Percentiles rank a stretch among this genome's conserved stretches.
Evolutionary conservation across 1,140 invertebrate genomes (phyloP).

Genomic region (Antheraea pernyi): DNA sequence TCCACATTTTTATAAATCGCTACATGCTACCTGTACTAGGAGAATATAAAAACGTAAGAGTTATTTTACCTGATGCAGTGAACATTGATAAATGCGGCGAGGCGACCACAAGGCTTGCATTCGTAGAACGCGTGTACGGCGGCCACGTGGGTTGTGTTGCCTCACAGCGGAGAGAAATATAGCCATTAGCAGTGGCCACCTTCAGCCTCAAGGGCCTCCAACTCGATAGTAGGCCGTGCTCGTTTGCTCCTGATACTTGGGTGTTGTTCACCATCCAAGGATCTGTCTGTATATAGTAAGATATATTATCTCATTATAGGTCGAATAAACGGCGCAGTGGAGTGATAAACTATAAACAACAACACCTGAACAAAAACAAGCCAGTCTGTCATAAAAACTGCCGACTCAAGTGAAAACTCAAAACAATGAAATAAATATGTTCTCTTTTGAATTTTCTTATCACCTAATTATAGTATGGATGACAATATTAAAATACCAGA

Average conservation of each 20-base stretch:
- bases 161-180: conserved; percentile 50
- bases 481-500: too few species aligned
- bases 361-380: too few species aligned
- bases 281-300: conserved; percentile 37
- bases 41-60: neutral
- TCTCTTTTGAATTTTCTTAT: too few species aligned
- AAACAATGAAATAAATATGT: too few species aligned
- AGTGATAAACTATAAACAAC: too few species aligned
- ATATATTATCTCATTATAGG: neutral
- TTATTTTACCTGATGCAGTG: conserved; percentile 54
- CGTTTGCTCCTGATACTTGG: conserved; percentile 48
- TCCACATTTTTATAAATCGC: too few species aligned
- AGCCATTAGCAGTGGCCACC: conserved; percentile 39
- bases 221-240: conserved; percentile 52
- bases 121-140: conserved; percentile 47
- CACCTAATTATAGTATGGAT: too few species aligned
- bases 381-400: too few species aligned
- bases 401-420: too few species aligned
- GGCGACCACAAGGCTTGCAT: conserved; percentile 48
- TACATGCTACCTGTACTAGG: neutral
- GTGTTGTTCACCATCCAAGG: conserved; percentile 60
- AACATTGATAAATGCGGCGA: conserved; percentile 67
- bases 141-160: conserved; percentile 59
- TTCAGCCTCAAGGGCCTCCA: conserved; percentile 48
- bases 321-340: too few species aligned